A percentile compares a stretch with the other conserved stretches of the same genome.
Evolutionary conservation across 2,113 vertebrate species (phyloP).

Genomic region (Lamprologus lemairii): DNA sequence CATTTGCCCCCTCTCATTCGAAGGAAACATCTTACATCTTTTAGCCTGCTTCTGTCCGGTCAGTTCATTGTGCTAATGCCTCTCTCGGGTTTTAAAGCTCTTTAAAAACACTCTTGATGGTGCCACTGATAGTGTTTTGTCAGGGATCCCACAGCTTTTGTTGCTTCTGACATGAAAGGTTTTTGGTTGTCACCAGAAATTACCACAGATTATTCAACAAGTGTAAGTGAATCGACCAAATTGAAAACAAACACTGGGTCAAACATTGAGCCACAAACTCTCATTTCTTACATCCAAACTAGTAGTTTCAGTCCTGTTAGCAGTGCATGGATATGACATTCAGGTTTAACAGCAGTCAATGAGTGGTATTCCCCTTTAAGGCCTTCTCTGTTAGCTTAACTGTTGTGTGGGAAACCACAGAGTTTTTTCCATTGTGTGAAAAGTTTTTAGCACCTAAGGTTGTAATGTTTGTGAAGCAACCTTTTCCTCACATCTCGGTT

Average conservation of each 20-base stretch:
- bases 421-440: slow-evolving; percentile 1
- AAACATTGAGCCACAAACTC: not conserved
- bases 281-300: not conserved
- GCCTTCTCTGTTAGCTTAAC: not conserved
- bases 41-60: not conserved
- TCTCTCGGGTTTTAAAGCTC: not conserved
- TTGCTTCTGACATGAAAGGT: not conserved
- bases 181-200: not conserved
- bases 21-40: not conserved
- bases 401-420: not conserved
- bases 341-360: not conserved
- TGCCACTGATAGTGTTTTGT: not conserved
- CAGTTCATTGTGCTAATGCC: not conserved
- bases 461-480: not conserved
- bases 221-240: not conserved
- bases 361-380: not conserved
- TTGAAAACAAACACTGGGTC: not conserved
- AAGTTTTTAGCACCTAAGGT: not conserved
- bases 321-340: not conserved
- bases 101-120: not conserved
- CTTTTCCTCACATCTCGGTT: not conserved
- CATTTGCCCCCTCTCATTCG: not conserved
- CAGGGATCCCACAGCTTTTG: not conserved
- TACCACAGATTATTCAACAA: not conserved
- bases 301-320: not conserved